phyloP scores from a whole-genome alignment of 2,888 invertebrate genomes.

The Chrysodeixis includens region DNA sequence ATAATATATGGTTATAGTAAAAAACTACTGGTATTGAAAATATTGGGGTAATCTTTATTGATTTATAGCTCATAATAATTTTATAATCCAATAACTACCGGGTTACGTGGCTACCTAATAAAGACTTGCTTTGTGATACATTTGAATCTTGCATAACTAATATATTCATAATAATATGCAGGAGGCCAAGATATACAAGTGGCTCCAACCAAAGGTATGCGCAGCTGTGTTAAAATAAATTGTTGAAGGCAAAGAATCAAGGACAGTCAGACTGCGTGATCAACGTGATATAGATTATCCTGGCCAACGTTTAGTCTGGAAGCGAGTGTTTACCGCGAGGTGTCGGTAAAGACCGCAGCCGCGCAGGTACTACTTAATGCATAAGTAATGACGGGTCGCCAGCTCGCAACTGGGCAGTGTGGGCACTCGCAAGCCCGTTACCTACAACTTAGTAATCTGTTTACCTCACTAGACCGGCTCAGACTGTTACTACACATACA shows the following conservation, averaged over 20 bases:
- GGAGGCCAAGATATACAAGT: background rate
- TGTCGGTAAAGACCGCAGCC: constrained; percentile 50
- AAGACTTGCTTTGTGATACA: background rate
- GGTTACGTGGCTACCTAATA: background rate
- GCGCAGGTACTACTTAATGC: too few species aligned
- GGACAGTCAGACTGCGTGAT: background rate
- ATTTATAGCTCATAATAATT: background rate
- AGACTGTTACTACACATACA: constrained; percentile 40
- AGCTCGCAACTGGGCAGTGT: constrained; percentile 19
- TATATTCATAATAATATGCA: background rate
- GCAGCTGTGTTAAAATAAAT: background rate
- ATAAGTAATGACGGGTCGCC: constrained; percentile 52
- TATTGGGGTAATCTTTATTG: background rate
- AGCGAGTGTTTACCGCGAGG: constrained; percentile 22
- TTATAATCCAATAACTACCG: background rate
- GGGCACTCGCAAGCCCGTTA: constrained; percentile 38
- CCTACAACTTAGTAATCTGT: constrained; percentile 44
- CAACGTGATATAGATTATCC: background rate
- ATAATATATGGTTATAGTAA: background rate
- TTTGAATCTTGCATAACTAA: constrained; percentile 1
- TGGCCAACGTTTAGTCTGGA: background rate
- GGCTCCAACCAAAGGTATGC: background rate
- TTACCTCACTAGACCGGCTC: constrained; percentile 28
- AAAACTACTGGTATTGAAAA: background rate
- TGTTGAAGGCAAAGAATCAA: background rate